Conservation (phyloP, 2,888 invertebrate species). For the Agriopis leucophaearia region DNA sequence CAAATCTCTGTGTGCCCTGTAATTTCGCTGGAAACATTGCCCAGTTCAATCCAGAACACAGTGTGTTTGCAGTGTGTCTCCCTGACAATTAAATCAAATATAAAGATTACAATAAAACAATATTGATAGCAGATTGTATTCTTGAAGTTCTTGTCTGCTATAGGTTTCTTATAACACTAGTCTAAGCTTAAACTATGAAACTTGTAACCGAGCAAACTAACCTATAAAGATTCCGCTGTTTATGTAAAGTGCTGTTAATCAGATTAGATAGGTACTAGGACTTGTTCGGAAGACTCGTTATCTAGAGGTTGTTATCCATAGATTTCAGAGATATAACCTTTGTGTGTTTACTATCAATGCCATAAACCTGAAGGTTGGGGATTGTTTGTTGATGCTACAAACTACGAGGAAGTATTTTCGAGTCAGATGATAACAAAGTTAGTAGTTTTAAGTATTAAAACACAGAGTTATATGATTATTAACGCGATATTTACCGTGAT, state of each 20-base stretch:
- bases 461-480: too few relatives aligned
- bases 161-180: background rate
- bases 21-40: too few relatives aligned
- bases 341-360: background rate
- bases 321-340: constrained; percentile 25
- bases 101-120: too few relatives aligned
- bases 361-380: constrained; percentile 13
- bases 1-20: too few relatives aligned
- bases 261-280: constrained; percentile 25
- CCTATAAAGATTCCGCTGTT: constrained; percentile 22
- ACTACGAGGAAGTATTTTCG: background rate
- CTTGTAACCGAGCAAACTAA: constrained; percentile 15
- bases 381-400: constrained; percentile 2
- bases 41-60: too few relatives aligned
- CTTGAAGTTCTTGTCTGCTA: background rate
- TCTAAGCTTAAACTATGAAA: constrained; percentile 19
- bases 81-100: too few relatives aligned
- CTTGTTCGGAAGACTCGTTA: constrained; percentile 20
- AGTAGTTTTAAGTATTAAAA: background rate
- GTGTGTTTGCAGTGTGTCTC: too few relatives aligned
- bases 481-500: too few relatives aligned
- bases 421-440: background rate
- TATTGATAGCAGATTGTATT: background rate
- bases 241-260: constrained; percentile 25
- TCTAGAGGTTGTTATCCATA: constrained; percentile 22